Conservation (phyloP, 1,140 invertebrate species). For the Trypoxylus dichotomus region DNA sequence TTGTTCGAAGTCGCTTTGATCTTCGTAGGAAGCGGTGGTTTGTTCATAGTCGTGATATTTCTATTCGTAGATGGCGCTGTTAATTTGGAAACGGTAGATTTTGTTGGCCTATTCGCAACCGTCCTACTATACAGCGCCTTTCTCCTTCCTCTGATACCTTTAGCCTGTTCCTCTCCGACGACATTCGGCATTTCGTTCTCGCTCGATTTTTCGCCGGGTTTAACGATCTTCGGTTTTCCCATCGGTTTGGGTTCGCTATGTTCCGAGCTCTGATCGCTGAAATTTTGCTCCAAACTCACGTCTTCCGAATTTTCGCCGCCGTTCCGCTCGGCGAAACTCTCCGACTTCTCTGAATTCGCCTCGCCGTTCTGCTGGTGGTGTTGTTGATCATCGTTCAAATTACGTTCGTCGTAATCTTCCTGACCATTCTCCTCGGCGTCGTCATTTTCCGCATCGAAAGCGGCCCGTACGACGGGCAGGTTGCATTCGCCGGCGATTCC, state of each 20-base stretch:
- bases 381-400: constrained; percentile 23
- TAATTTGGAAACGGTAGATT: not conserved
- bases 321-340: not conserved
- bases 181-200: constrained; percentile 51
- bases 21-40: constrained; percentile 35
- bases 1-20: not conserved
- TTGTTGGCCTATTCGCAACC: constrained; percentile 30
- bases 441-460: constrained; percentile 22
- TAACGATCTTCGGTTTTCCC: constrained; percentile 62
- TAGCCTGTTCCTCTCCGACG: constrained; percentile 55
- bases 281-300: not conserved
- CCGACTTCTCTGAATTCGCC: not conserved
- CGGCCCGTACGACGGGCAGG: not conserved
- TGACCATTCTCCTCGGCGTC: constrained; percentile 5
- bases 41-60: constrained; percentile 4
- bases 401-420: not conserved
- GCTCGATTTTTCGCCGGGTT: constrained; percentile 54
- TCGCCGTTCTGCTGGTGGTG: constrained; percentile 46
- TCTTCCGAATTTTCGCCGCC: constrained; percentile 9
- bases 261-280: constrained; percentile 5
- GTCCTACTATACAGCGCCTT: constrained; percentile 67
- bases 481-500: constrained; percentile 31
- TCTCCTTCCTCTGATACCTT: constrained; percentile 74
- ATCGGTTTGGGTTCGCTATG: not conserved
- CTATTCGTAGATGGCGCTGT: not conserved